These are phyloP conservation scores for Thomomys bottae DNA, from an alignment of 2,113 vertebrate species.

Conservation along the genomic window DNA sequence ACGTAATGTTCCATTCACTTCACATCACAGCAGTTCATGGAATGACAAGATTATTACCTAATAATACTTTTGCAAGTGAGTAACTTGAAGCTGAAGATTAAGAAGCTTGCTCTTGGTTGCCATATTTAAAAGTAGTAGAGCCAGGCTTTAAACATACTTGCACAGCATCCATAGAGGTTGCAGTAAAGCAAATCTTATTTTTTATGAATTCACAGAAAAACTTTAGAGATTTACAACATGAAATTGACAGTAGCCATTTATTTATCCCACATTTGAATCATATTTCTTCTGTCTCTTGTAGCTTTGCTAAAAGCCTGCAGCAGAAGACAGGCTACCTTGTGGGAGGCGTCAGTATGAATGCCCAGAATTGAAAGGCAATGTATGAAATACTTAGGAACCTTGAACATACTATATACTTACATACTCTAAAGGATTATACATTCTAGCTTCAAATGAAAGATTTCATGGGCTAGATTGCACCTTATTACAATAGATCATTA, in stretches of 20 bases:
- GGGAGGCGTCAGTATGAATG: not conserved
- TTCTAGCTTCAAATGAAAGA: not conserved
- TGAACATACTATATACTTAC: not conserved
- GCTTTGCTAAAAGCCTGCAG: not conserved
- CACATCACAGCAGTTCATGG: not conserved
- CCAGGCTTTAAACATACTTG: not conserved
- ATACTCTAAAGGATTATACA: not conserved
- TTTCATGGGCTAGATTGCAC: not conserved
- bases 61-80: not conserved
- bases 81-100: not conserved
- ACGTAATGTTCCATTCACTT: slow-evolving; percentile 29
- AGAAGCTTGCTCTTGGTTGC: not conserved
- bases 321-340: not conserved
- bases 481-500: not conserved
- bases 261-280: not conserved
- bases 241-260: not conserved
- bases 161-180: not conserved
- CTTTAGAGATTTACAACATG: not conserved
- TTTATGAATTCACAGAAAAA: not conserved
- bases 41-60: not conserved
- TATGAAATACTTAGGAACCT: not conserved
- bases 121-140: slow-evolving; percentile 18
- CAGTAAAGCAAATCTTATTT: not conserved
- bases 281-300: not conserved
- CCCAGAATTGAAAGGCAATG: not conserved